phyloP scores from a whole-genome alignment of 2,797 vertebrate genomes.

The Myoxocephalus aenaeus region DNA sequence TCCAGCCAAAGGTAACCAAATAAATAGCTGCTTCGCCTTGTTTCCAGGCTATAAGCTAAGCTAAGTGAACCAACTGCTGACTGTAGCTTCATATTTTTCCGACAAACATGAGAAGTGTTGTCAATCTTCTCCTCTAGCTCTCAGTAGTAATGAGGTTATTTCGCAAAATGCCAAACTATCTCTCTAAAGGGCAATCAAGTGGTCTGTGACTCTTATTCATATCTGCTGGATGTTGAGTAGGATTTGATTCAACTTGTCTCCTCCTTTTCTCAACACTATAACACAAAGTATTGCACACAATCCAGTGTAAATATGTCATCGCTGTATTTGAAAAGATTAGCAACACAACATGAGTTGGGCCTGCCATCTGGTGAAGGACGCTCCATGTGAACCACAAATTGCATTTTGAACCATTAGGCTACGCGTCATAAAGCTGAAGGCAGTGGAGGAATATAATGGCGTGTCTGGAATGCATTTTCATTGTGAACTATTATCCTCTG shows the following conservation, averaged over 20 bases:
- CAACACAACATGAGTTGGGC: not conserved
- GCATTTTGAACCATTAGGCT: not conserved
- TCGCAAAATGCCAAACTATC: not conserved
- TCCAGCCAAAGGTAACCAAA: no score
- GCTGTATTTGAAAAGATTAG: not conserved
- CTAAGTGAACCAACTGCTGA: not conserved
- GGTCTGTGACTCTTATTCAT: not conserved
- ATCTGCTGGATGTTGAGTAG: not conserved
- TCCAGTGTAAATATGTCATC: not conserved
- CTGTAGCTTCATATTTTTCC: not conserved
- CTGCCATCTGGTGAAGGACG: not conserved
- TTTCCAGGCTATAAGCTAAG: not conserved
- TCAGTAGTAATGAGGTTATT: not conserved
- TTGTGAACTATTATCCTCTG: not conserved
- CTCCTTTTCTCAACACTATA: not conserved
- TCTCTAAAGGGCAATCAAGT: not conserved
- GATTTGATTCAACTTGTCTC: not conserved
- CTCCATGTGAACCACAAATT: not conserved
- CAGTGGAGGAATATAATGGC: not conserved
- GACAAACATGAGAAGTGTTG: not conserved
- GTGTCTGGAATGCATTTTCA: slow-evolving; percentile 1
- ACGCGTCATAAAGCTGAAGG: not conserved
- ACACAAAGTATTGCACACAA: not conserved
- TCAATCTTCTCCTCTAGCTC: not conserved
- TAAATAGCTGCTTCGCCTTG: not conserved